Conservation (phyloP, 2,797 vertebrate species). For the Falco biarmicus region DNA sequence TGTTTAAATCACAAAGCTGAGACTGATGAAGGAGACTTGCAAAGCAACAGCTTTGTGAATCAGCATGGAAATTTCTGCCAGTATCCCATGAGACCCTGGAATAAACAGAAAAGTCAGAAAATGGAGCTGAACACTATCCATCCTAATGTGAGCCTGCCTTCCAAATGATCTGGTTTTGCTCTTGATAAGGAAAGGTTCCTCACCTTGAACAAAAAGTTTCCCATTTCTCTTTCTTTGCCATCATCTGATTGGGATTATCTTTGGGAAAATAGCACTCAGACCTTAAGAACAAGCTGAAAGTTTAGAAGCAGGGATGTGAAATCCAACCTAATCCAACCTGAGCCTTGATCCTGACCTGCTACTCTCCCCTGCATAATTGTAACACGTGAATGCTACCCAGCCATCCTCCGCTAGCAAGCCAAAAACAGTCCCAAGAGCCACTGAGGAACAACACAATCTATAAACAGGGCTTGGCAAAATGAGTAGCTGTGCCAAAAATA, state of each 20-base stretch:
- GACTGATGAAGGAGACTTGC: neutral
- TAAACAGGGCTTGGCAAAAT: neutral
- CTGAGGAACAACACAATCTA: neutral
- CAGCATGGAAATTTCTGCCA: neutral
- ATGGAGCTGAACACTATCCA: neutral
- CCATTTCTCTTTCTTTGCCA: neutral
- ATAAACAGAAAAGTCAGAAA: neutral
- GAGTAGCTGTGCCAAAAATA: neutral
- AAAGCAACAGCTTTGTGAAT: neutral
- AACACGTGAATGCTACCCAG: neutral
- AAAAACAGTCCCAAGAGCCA: neutral
- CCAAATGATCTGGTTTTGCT: neutral
- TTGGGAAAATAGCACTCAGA: neutral
- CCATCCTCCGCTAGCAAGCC: neutral
- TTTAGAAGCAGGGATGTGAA: neutral
- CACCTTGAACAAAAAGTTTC: neutral
- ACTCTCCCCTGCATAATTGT: neutral
- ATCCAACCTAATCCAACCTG: neutral
- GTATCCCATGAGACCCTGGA: neutral
- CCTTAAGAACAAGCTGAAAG: neutral
- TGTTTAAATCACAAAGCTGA: neutral
- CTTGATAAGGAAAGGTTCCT: neutral
- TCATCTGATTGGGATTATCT: neutral
- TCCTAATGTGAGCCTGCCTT: neutral
- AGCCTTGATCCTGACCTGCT: neutral